Percentiles rank a stretch among this genome's conserved stretches.
phyloP scores from a whole-genome alignment of 2,888 invertebrate genomes.

The Noctua janthina region DNA sequence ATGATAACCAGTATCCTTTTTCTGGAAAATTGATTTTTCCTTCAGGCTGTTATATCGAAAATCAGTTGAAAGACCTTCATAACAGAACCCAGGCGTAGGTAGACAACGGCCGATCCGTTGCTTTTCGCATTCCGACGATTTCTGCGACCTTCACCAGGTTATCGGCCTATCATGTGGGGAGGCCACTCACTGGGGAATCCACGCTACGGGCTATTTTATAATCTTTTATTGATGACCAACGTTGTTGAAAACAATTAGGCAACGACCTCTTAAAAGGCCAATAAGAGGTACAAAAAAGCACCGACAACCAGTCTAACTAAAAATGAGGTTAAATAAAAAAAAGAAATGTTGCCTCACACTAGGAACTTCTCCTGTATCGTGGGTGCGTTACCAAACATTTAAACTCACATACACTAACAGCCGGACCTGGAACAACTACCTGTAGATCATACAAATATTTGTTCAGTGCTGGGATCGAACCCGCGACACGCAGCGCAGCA shows the following conservation, averaged over 20 bases:
- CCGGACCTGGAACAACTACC: no score
- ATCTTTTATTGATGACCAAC: background rate
- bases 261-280: background rate
- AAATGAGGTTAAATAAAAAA: background rate
- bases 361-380: no score
- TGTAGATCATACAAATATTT: no score
- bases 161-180: background rate
- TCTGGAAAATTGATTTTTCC: background rate
- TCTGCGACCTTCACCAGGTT: background rate
- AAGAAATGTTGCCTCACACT: no score
- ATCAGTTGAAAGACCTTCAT: background rate
- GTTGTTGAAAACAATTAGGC: background rate
- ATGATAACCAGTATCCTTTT: no score
- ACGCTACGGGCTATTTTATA: background rate
- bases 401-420: no score
- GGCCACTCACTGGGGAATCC: background rate
- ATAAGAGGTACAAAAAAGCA: background rate
- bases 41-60: background rate
- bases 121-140: background rate
- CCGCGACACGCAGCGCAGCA: no score
- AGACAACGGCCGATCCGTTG: background rate
- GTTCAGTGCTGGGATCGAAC: no score
- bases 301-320: background rate
- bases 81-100: background rate
- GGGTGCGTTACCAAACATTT: no score